Evolutionary conservation across 2,797 vertebrate genomes (phyloP), one percentile per base, ranked within the genome.

Genomic region (Diceros bicornis): DNA sequence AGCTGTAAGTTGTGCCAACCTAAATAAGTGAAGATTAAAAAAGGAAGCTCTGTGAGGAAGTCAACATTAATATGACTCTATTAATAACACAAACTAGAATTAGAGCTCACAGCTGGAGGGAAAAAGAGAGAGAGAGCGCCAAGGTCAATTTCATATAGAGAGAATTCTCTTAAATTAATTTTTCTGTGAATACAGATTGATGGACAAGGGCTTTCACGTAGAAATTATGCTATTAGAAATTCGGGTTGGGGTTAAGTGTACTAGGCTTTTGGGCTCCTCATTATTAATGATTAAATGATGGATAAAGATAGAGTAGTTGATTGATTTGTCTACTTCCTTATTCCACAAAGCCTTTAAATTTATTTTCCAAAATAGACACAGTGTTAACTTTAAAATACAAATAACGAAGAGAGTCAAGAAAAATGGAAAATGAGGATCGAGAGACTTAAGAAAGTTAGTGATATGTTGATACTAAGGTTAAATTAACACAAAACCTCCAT

Each of bases 31-130:
- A 96, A 87, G 50, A 52, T 86, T 90, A 81, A 90, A 96, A 94
- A 96, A 69, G 82, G 64, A 93, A 97, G 34, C 55, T 61, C 20
- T 25, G 47, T 81, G 88, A 81, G 41, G 66, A 97, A 98, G 78
- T 93, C 72, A 95, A 81, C 89, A 79, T 94, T 97, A 97, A 93
- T 71, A n/a, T 32, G 88, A 84, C 41, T 93, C 93, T 94, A 90
- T 96, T 96, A 95, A 96, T 96, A 93, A 93, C 18, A 68, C 18
- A 68, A 44, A 68, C 55, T 74, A 86, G 91, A 97, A 94, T 95
- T 84, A 93, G 68, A 94, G n/a, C 77, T 85, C 37, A 89, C 82
- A 96, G 78, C 72, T 96, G 92, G 75, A 79, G 50, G 7, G 61
- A 78, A 75, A 55, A 79, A 90, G 29, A 55, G 83, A 90, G 83